These are phyloP conservation scores for Scaptomyza montana DNA, from an alignment of 1,140 invertebrate species.

Conservation along the genomic window DNA sequence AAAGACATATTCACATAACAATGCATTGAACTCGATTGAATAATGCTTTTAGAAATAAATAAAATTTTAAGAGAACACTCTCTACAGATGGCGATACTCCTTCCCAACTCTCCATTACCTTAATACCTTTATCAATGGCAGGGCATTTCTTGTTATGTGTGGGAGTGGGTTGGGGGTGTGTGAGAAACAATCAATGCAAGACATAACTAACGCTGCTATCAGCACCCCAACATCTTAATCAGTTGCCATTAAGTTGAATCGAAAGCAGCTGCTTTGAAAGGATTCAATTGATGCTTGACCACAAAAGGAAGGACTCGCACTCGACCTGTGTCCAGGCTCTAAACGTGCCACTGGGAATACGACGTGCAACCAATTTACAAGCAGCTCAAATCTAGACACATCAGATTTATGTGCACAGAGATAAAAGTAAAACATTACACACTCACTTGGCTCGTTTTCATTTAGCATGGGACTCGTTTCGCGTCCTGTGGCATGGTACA, in stretches of 20 bases:
- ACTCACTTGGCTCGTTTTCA: conserved; percentile 83
- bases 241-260: conserved; percentile 61
- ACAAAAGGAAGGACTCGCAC: conserved; percentile 54
- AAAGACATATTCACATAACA: not conserved
- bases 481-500: conserved; percentile 84
- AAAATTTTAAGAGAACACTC: not conserved
- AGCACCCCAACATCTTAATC: conserved; percentile 64
- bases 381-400: conserved; percentile 56
- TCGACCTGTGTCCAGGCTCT: not conserved
- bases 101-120: conserved; percentile 21
- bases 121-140: conserved; percentile 20
- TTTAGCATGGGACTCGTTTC: conserved; percentile 84
- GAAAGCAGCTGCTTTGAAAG: conserved; percentile 35
- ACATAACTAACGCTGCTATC: conserved; percentile 74
- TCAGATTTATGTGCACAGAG: conserved; percentile 70
- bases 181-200: conserved; percentile 70
- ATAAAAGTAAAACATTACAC: conserved; percentile 44
- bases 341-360: conserved; percentile 68
- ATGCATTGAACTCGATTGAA: not conserved
- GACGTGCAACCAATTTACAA: conserved; percentile 77
- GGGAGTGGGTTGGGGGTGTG: not conserved
- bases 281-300: conserved; percentile 77
- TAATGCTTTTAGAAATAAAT: not conserved
- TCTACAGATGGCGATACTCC: not conserved
- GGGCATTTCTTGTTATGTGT: conserved; percentile 7